Base-by-base conservation (phyloP, 1,140 invertebrate species). In the Anoplolepis gracilipes region DNA sequence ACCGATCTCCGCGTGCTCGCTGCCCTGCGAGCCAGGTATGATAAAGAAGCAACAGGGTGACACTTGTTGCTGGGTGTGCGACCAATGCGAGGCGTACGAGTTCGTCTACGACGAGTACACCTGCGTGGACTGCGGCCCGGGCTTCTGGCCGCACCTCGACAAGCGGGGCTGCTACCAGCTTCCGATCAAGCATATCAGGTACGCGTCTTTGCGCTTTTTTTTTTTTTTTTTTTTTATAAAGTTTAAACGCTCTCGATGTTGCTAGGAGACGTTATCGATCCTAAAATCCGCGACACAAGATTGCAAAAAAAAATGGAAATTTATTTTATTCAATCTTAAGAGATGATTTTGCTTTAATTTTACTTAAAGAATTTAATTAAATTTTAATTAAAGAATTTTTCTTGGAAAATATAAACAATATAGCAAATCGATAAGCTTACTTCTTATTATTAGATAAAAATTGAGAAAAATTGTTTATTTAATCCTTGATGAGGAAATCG, bases 41-140 rank as follows among this genome's bases (percentile, higher is more conserved):
- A 96, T 97, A 79, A 97, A 97, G 94, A 97, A 97, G 91, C 96
- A 97, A 93, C 96, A 97, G 93, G 96, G 96, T 39, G 96, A 97
- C 94, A 96, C 96, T 81, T 97, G 97, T 94, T 97, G 97, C 93
- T 97, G 97, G 97, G 96, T 96, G n/a, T 97, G 97, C 91, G 97
- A 97, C 91, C 96, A 95, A 65, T 97, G 97, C 90, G 96, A 96
- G 87, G 95, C 96, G 33, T 95, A 97, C 92, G 95, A 97, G 93
- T 96, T 96, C 87, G 96, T 97, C n/a, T 96, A 95, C 87, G 96
- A 97, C 87, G 96, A 97, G 76, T 95, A 95, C 78, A 97, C 96
- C 46, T 97, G 96, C 89, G 94, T 93, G 67, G 95, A 97, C 84
- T 97, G 97, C 87, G 95, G 95, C 3, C 94, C 96, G 13, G 97